Conservation (phyloP, 2,888 invertebrate genomes). For the Melangyna quadrimaculata region DNA sequence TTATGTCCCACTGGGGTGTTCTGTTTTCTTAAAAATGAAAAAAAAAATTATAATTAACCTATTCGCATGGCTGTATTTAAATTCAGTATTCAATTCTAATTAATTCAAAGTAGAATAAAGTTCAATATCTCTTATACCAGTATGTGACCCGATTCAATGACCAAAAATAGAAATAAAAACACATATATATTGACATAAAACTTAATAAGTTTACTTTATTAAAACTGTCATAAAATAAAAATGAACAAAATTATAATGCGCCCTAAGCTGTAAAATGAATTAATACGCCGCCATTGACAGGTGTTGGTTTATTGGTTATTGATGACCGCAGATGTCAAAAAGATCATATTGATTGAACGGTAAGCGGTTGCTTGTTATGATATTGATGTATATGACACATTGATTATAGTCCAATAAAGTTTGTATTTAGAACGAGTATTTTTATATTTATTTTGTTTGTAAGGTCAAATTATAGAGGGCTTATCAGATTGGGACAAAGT, state of each 20-base stretch:
- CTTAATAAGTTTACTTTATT: slow-evolving; percentile 3
- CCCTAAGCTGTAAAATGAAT: slow-evolving; percentile 9
- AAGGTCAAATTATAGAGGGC: background rate
- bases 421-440: background rate
- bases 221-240: background rate
- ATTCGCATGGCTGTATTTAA: background rate
- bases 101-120: slow-evolving; percentile 8
- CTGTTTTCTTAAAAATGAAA: background rate
- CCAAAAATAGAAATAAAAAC: background rate
- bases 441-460: background rate
- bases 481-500: background rate
- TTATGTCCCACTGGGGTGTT: background rate
- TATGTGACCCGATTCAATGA: background rate
- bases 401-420: background rate
- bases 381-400: slow-evolving; percentile 6
- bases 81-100: slow-evolving; percentile 12
- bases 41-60: background rate
- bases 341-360: slow-evolving; percentile 9
- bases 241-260: background rate
- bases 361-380: background rate
- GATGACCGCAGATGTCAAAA: slow-evolving; percentile 22
- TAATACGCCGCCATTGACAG: slow-evolving; percentile 19
- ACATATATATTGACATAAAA: background rate
- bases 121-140: background rate
- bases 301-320: slow-evolving; percentile 25